Evolutionary conservation across 2,888 invertebrate genomes (phyloP).

Genomic region (Endotricha flammealis): DNA sequence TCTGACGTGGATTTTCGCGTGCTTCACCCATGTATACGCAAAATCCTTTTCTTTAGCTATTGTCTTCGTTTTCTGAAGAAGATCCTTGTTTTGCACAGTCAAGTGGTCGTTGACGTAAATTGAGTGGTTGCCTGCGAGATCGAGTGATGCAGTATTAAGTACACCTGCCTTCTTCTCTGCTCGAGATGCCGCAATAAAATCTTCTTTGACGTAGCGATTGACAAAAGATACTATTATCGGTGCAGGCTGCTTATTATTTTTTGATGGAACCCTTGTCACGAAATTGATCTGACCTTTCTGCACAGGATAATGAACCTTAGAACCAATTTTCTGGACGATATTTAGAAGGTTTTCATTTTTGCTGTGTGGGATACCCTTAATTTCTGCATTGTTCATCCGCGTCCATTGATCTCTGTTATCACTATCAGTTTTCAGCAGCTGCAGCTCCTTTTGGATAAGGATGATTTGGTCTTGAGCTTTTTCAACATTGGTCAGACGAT

Average conservation of each 20-base stretch:
- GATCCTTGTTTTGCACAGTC: slow-evolving; percentile 7
- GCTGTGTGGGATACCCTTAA: too few species aligned
- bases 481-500: too few species aligned
- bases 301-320: neutral
- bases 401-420: too few species aligned
- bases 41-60: slow-evolving; percentile 5
- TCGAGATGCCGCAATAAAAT: slow-evolving; percentile 9
- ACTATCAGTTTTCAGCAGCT: too few species aligned
- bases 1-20: slow-evolving; percentile 9
- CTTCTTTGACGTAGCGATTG: slow-evolving; percentile 11
- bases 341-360: slow-evolving; percentile 3
- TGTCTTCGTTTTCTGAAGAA: slow-evolving; percentile 5
- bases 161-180: neutral
- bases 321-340: slow-evolving; percentile 1
- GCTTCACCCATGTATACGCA: slow-evolving; percentile 7
- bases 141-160: neutral
- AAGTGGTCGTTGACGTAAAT: slow-evolving; percentile 11
- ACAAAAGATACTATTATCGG: slow-evolving; percentile 1
- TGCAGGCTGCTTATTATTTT: neutral
- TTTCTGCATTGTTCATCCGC: too few species aligned
- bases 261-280: slow-evolving; percentile 5
- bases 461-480: too few species aligned
- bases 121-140: neutral
- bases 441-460: too few species aligned
- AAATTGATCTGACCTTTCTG: slow-evolving; percentile 7